Evolutionary conservation across 92 coral and sea anemone genomes (phyloP).

Genomic region (Paramuricea clavata): DNA sequence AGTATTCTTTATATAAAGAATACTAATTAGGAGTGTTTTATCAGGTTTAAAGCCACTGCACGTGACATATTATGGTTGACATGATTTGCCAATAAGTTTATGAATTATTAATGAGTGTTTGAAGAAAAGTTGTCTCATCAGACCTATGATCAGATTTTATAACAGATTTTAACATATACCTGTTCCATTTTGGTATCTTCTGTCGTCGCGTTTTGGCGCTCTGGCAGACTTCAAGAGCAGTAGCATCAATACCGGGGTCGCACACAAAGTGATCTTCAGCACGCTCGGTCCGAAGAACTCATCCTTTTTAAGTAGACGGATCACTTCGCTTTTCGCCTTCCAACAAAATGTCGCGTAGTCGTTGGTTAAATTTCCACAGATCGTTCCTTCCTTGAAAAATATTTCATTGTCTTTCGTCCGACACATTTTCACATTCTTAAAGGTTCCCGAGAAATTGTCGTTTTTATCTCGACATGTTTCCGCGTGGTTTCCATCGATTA

Average conservation of each 20-base stretch:
- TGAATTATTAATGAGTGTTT: no score
- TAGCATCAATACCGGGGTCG: conserved; percentile 69
- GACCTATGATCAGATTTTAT: no score
- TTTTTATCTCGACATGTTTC: not conserved
- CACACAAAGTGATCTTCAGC: conserved; percentile 70
- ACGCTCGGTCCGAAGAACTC: conserved; percentile 73
- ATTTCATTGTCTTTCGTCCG: not conserved
- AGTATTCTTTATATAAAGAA: no score
- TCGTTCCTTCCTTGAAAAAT: not conserved
- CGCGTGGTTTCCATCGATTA: not conserved
- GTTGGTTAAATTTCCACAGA: not conserved
- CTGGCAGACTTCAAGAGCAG: conserved; percentile 61
- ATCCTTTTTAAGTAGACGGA: conserved; percentile 29
- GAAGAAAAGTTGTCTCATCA: no score
- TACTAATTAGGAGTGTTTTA: no score
- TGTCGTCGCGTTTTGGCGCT: not conserved
- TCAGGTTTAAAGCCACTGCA: no score
- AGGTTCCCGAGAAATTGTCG: not conserved
- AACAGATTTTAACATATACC: no score
- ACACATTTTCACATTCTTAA: not conserved
- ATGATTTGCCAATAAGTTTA: no score
- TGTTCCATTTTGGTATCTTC: not conserved
- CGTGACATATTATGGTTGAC: no score
- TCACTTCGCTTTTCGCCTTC: conserved; percentile 10
- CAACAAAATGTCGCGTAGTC: not conserved